phyloP scores from a whole-genome alignment of 2,113 vertebrate genomes.

The Limnothrissa miodon region DNA sequence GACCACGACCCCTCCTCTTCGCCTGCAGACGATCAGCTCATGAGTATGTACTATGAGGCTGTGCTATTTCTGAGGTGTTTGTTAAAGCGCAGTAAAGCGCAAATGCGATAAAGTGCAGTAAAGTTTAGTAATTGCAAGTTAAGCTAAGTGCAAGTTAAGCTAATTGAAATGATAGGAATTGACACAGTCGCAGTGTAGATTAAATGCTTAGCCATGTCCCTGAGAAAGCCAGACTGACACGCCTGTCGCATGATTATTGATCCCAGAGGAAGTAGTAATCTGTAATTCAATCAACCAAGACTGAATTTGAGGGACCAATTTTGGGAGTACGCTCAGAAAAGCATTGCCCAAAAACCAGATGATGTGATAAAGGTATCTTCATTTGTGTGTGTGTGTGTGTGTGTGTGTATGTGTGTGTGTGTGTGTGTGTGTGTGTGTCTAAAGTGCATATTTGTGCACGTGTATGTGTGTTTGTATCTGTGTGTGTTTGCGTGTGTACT shows the following conservation, averaged over 20 bases:
- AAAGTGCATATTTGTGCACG: too few relatives aligned
- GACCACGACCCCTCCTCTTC: conserved; percentile 33
- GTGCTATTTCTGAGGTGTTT: not conserved
- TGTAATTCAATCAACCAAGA: not conserved
- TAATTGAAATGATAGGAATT: too few relatives aligned
- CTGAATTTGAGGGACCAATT: not conserved
- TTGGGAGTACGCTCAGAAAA: not conserved
- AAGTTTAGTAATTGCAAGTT: too few relatives aligned
- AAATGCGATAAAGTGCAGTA: not conserved
- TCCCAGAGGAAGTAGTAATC: not conserved
- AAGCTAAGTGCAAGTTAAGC: too few relatives aligned
- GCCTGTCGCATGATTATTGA: not conserved
- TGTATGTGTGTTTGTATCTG: not conserved
- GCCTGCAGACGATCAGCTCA: not conserved
- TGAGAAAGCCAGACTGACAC: not conserved
- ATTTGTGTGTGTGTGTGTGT: not conserved
- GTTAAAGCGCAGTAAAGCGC: not conserved
- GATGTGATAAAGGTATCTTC: conserved; percentile 3
- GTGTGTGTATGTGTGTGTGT: not conserved
- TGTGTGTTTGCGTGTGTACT: not conserved
- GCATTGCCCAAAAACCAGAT: not conserved
- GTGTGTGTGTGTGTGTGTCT: not conserved
- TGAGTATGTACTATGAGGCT: not conserved
- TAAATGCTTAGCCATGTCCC: too few relatives aligned
- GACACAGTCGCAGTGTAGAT: too few relatives aligned